phyloP scores from a whole-genome alignment of 2,797 vertebrate genomes.

The Kryptolebias ocellatus region DNA sequence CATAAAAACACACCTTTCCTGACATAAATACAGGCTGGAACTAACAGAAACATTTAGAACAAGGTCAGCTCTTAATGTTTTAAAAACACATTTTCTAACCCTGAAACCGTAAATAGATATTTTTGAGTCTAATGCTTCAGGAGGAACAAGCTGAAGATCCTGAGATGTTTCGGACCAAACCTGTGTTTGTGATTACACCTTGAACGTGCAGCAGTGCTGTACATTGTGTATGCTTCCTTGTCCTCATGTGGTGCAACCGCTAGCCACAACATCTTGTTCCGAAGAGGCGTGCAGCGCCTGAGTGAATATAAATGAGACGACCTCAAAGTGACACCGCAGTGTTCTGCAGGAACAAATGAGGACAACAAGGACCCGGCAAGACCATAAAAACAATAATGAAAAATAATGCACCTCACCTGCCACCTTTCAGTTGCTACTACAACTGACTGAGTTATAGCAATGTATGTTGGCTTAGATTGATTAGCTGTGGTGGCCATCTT shows the following conservation, averaged over 20 bases:
- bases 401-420: too few relatives aligned
- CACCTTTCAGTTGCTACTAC: too few relatives aligned
- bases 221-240: background rate
- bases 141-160: too few relatives aligned
- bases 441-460: too few relatives aligned
- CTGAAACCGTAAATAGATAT: too few relatives aligned
- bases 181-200: background rate
- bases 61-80: background rate
- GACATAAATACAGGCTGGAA: background rate
- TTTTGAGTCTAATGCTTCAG: too few relatives aligned
- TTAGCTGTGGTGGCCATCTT: too few relatives aligned
- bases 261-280: background rate
- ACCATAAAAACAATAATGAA: slow-evolving; percentile 11
- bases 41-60: background rate
- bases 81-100: background rate
- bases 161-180: background rate
- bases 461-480: too few relatives aligned
- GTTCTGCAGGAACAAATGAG: slow-evolving; percentile 12
- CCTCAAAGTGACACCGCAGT: background rate
- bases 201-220: background rate
- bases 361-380: background rate
- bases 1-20: background rate
- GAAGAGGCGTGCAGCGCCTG: background rate
- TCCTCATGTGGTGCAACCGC: background rate
- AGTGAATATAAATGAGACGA: background rate